Evolutionary conservation across 2,888 invertebrate genomes (phyloP).

Genomic region (Beris chalybata): DNA sequence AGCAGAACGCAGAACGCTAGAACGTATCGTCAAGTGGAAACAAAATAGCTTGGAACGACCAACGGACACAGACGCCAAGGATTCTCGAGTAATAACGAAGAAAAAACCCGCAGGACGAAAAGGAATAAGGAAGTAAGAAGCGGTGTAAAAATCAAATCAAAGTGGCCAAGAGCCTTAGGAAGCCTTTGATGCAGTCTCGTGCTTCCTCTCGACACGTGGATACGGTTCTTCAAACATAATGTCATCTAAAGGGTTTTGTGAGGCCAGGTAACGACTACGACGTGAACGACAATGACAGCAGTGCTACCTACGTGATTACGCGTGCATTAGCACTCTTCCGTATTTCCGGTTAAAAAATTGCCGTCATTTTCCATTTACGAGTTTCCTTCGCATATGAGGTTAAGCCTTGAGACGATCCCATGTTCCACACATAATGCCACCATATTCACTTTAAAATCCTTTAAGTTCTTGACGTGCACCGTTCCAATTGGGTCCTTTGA

Average conservation of each 20-base stretch:
- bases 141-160: too few relatives aligned
- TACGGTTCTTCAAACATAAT: neutral
- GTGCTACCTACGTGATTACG: constrained; percentile 35
- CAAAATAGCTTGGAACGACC: too few relatives aligned
- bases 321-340: constrained; percentile 32
- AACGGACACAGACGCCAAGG: too few relatives aligned
- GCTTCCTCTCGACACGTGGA: neutral
- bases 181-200: too few relatives aligned
- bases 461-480: neutral
- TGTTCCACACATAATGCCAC: neutral
- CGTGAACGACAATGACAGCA: constrained; percentile 9
- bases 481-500: constrained; percentile 10
- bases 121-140: too few relatives aligned
- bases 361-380: constrained; percentile 33
- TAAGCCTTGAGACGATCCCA: neutral
- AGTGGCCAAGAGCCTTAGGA: too few relatives aligned
- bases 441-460: neutral
- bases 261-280: constrained; percentile 8
- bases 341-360: constrained; percentile 34
- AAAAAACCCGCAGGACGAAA: too few relatives aligned
- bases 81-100: too few relatives aligned
- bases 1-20: too few relatives aligned
- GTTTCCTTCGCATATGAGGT: too few relatives aligned
- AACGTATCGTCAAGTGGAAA: too few relatives aligned
- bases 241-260: neutral